Conservation (phyloP, 1,140 invertebrate genomes). For the Bombus consobrinus region DNA sequence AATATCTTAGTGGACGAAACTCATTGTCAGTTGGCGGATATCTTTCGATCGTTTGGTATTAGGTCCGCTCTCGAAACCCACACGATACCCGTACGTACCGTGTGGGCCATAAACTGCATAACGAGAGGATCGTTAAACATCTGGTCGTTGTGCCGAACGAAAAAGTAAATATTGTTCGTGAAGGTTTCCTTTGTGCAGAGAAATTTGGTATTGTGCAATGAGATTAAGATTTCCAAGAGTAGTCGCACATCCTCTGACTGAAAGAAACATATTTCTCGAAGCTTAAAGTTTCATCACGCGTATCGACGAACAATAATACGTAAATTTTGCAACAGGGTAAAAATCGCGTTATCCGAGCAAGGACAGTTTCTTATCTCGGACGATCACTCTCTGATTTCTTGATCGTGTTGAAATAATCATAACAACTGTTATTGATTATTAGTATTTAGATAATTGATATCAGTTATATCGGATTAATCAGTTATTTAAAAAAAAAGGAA, state of each 20-base stretch:
- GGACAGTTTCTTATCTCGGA: background rate
- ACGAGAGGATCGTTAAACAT: conserved; percentile 32
- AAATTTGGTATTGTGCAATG: background rate
- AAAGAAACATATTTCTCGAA: background rate
- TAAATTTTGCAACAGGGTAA: background rate
- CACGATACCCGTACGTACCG: conserved; percentile 7
- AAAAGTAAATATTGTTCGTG: background rate
- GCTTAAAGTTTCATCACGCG: background rate
- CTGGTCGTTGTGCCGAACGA: conserved; percentile 6
- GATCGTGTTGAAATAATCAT: background rate
- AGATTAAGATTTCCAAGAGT: too few relatives aligned
- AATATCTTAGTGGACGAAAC: conserved; percentile 19
- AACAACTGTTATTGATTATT: background rate
- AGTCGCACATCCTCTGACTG: too few relatives aligned
- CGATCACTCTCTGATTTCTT: background rate
- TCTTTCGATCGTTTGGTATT: conserved; percentile 38
- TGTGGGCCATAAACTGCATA: conserved; percentile 25
- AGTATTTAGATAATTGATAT: conserved; percentile 9
- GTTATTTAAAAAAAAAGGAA: background rate
- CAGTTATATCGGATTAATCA: background rate
- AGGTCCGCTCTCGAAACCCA: conserved; percentile 34
- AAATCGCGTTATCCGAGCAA: background rate
- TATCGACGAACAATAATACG: background rate
- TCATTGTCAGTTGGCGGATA: background rate
- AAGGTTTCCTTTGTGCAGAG: background rate